Percentiles rank a stretch among this genome's conserved stretches.
phyloP scores from a whole-genome alignment of 2,797 vertebrate species.

The Taenioides sp. region DNA sequence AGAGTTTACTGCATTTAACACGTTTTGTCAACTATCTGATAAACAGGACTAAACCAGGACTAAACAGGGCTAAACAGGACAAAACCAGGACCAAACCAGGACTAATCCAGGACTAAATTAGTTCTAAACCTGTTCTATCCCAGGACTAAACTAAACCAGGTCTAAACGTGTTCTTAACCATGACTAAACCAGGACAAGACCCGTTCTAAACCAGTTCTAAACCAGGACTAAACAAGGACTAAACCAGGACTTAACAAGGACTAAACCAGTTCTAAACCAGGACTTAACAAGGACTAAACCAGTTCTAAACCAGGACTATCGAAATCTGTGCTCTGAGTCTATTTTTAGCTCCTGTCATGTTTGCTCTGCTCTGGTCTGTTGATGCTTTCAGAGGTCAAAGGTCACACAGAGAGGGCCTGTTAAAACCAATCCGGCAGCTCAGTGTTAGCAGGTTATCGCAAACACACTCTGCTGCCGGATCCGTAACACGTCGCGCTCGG shows the following conservation, averaged over 20 bases:
- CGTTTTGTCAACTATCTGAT: no score
- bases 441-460: not conserved
- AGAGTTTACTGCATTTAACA: no score
- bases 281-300: not conserved
- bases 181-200: not conserved
- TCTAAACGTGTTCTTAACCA: not conserved
- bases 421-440: conserved; percentile 14
- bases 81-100: no score
- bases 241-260: not conserved
- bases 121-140: not conserved
- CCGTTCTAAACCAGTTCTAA: not conserved
- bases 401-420: not conserved
- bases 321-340: not conserved
- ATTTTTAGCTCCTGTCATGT: not conserved
- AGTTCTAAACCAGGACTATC: not conserved
- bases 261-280: not conserved
- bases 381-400: conserved; percentile 18
- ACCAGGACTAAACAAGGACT: not conserved
- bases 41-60: no score
- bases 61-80: no score
- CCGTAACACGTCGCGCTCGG: not conserved
- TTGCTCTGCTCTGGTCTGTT: not conserved
- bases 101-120: not conserved
- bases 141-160: no score
- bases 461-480: not conserved